Evolutionary conservation across 2,888 invertebrate species (phyloP), one percentile per base, ranked within the genome.

Genomic region (Marronus borbonicus): DNA sequence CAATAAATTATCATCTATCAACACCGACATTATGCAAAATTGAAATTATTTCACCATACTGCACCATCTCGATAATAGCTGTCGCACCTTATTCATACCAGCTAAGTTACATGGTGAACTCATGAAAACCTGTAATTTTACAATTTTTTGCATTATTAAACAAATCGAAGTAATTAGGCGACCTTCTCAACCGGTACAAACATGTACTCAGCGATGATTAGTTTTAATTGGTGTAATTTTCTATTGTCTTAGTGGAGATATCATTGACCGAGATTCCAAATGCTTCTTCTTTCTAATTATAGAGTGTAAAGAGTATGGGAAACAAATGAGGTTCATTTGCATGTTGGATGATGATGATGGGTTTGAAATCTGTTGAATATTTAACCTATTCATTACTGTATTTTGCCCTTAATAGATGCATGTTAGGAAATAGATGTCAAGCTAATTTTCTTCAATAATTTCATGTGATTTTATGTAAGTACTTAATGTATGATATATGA

Each of bases 201-300:
- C 28, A 62, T 62, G 44, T 62, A 62, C 12, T 62, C 62, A 62
- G 5, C 3, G 10, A 62, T 31, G 14, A 62, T 14, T 62, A 44
- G 24, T 62, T 31, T 31, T 62, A 68, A 68, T 68, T 50, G 50
- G 24, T n/a, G 68, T 50, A 24, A 68, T 24, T 68, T 68, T 24
- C 49, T 68, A 68, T 68, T 68, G 68, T 68, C 24, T 50, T 28
- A 12, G 12, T 20, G 10, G 44, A 12, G 24, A 68, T 49, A 50
- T 4, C 68, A 50, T 50, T 68, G 68, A 68, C 50, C 68, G 68
- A 68, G 20, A 68, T 50, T 49, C 28, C 17, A 28, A 68, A 49
- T 24, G 50, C 17, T 14, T 50, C 24, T 50, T 68, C 24, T 28
- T 68, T 44, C 44, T 58, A 58, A 58, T 58, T 58, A 8, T n/a